Base-by-base conservation (phyloP, 2,888 invertebrate genomes). In the Electrophaes corylata region DNA sequence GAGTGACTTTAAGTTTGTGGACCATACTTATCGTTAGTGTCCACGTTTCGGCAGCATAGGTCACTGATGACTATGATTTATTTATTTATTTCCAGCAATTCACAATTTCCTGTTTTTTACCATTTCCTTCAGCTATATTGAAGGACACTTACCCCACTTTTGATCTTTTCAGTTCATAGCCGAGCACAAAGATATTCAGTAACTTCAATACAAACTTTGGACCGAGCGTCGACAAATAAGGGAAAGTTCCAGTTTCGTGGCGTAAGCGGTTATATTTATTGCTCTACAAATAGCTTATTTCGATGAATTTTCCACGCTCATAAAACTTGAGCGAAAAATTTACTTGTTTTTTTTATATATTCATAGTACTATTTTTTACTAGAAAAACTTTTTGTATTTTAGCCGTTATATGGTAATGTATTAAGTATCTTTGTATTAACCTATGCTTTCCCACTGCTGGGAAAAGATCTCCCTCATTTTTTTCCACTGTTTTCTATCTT, bases 141-240 rank as follows among this genome's bases (percentile, higher is more conserved):
- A 23, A n/a, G 40, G 19, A 41, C 10, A 40, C 26, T 48, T 49
- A 8, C 23, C 6, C 16, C 5, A 29, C 39, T 26, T 40, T 33
- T 19, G 49, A 40, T 14, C 41, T 50, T 35, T 51, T 35, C 33
- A 51, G 26, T 29, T 29, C 26, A 29, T 29, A 29, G 26, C 26
- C 26, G 26, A 6, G 26, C 11, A 48, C 18, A 41, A 44, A 51
- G 33, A 51, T 43, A 50, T 51, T 51, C 26, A 44, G 16, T 18
- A 51, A 52, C 33, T 51, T 51, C 11, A 52, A 45, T 50, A 40
- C 26, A 45, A 52, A 52, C 37, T 52, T 52, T 19, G 5, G 20
- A 14, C 50, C 19, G 39, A 39, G 51, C 37, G 43, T 37, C 51
- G 39, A 52, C 52, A 52, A 52, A 52, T 45, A 45, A 45, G 29